A percentile compares a stretch with the other conserved stretches of the same genome.
These are phyloP conservation scores for Styela plicata DNA, from an alignment of 23 tunicate species.

Conservation along the genomic window DNA sequence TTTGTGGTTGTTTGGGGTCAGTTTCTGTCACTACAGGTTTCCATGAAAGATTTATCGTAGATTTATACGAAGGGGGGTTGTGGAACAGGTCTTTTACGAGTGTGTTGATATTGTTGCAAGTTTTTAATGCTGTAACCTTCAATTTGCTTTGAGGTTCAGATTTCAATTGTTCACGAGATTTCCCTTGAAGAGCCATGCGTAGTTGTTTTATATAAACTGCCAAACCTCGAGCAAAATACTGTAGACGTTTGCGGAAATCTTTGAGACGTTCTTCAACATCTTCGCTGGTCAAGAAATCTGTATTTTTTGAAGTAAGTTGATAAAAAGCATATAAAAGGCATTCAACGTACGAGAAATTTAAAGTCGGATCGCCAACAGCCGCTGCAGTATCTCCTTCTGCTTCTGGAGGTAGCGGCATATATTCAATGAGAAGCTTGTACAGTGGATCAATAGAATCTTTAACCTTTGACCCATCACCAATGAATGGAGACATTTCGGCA, in stretches of 20 bases:
- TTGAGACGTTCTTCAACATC: constrained; percentile 62
- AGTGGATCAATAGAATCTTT: constrained; percentile 51
- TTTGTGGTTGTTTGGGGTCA: constrained; percentile 22
- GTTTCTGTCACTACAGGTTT: constrained; percentile 40
- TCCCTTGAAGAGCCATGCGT: constrained; percentile 64
- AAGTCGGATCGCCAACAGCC: constrained; percentile 36
- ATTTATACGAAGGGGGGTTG: constrained; percentile 83
- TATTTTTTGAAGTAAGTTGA: constrained; percentile 43
- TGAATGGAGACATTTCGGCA: constrained; percentile 60
- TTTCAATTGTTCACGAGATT: constrained; percentile 55
- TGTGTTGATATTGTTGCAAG: constrained; percentile 90
- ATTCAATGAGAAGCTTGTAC: constrained; percentile 46
- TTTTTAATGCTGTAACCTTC: constrained; percentile 72
- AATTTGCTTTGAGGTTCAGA: constrained; percentile 58
- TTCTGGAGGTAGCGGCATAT: constrained; percentile 81
- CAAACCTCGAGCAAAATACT: constrained; percentile 86
- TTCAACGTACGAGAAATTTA: constrained; percentile 85
- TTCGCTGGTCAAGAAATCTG: constrained; percentile 58
- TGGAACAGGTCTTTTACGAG: constrained; percentile 83
- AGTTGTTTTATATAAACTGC: constrained; percentile 81
- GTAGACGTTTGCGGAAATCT: constrained; percentile 84
- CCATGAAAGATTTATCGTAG: constrained; percentile 61
- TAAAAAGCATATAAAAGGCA: constrained; percentile 80
- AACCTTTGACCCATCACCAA: constrained; percentile 65
- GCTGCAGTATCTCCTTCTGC: constrained; percentile 28